Conservation (phyloP, 2,797 vertebrate genomes). For the Telmatherina bonti region DNA sequence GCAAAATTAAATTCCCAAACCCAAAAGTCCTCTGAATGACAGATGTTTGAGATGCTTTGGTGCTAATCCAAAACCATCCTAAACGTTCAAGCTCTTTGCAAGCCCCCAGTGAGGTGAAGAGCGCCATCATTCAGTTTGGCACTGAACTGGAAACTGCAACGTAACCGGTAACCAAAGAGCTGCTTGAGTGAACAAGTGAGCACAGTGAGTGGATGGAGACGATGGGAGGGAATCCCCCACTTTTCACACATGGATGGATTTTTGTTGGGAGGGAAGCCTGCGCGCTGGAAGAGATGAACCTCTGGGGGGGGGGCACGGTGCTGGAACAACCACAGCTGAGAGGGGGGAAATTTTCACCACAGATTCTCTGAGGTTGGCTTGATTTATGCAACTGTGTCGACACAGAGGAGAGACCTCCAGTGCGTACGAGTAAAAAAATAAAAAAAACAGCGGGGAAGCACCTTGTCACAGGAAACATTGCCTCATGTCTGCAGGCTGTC, state of each 20-base stretch:
- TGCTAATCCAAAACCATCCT: slow-evolving; percentile 7
- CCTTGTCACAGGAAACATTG: slow-evolving; percentile 51
- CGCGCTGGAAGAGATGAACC: slow-evolving; percentile 14
- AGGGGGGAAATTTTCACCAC: slow-evolving; percentile 26
- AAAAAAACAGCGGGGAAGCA: slow-evolving; percentile 18
- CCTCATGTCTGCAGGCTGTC: slow-evolving; percentile 53
- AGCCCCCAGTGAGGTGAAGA: slow-evolving; percentile 11
- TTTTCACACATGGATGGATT: slow-evolving; percentile 41
- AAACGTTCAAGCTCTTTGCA: background rate
- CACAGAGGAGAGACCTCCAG: slow-evolving; percentile 31
- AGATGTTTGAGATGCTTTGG: background rate
- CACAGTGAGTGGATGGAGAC: background rate
- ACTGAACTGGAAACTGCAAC: slow-evolving; percentile 16
- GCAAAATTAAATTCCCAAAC: slow-evolving; percentile 1
- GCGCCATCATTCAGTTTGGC: slow-evolving; percentile 11
- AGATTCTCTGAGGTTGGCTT: slow-evolving; percentile 42
- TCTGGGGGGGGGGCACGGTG: slow-evolving; percentile 30
- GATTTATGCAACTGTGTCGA: slow-evolving; percentile 46
- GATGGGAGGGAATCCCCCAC: slow-evolving; percentile 54
- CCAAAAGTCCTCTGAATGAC: background rate
- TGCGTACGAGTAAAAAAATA: slow-evolving; percentile 23
- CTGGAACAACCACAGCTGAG: slow-evolving; percentile 44
- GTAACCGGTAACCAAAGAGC: slow-evolving; percentile 26
- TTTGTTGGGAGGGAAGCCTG: slow-evolving; percentile 10
- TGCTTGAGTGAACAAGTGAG: slow-evolving; percentile 25